These are phyloP conservation scores for Carposina sasakii DNA, from an alignment of 1,140 invertebrate species.

Conservation along the genomic window DNA sequence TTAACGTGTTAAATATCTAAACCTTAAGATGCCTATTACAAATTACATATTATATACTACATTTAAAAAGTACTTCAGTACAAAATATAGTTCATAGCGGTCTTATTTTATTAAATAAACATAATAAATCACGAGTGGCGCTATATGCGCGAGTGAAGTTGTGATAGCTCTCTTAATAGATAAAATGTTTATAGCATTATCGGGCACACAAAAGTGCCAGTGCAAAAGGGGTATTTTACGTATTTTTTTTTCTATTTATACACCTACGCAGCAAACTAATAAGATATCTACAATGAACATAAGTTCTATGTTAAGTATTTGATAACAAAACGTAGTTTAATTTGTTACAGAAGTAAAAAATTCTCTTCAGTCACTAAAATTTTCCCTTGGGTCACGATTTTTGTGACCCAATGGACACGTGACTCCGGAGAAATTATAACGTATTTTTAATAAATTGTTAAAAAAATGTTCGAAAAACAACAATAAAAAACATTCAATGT, in stretches of 20 bases:
- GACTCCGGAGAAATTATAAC: no score
- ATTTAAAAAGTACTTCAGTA: neutral
- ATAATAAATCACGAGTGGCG: neutral
- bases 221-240: neutral
- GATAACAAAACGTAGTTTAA: neutral
- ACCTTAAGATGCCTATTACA: neutral
- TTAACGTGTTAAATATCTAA: neutral
- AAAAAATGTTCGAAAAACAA: no score
- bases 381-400: conserved; percentile 5
- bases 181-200: neutral
- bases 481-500: no score
- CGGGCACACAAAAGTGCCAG: neutral
- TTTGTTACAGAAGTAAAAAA: neutral
- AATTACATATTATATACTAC: neutral
- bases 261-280: neutral
- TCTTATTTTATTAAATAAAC: neutral
- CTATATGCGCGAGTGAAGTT: neutral
- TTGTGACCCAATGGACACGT: neutral
- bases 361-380: conserved; percentile 1
- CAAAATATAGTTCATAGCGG: neutral
- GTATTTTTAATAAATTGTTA: no score
- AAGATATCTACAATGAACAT: neutral
- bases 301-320: conserved; percentile 6
- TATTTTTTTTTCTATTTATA: neutral
- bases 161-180: neutral